Conservation (phyloP, 1,140 invertebrate species). For the Pogonus chalceus region DNA sequence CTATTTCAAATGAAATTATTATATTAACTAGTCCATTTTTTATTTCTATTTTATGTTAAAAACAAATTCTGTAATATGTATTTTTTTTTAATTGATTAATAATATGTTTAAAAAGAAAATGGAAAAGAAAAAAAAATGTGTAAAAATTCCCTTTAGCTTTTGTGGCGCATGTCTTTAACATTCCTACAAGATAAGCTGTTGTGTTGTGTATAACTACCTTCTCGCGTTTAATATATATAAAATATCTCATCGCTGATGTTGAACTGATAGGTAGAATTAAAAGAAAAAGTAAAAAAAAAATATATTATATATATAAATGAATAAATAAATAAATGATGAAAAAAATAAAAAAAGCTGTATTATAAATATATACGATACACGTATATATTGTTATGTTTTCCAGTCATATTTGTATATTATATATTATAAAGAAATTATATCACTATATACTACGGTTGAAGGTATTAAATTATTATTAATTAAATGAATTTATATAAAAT, state of each 20-base stretch:
- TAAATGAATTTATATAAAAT: conserved; percentile 24
- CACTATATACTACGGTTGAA: conserved; percentile 21
- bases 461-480: conserved; percentile 20
- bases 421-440: conserved; percentile 18
- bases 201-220: too few relatives aligned
- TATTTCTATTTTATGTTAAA: too few relatives aligned
- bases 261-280: not conserved
- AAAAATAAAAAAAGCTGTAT: not conserved
- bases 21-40: too few relatives aligned
- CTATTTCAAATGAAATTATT: too few relatives aligned
- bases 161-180: too few relatives aligned
- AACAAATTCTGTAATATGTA: too few relatives aligned
- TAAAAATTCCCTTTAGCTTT: too few relatives aligned
- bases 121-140: too few relatives aligned
- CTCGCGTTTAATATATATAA: too few relatives aligned
- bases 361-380: conserved; percentile 14
- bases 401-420: conserved; percentile 25
- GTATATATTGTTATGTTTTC: conserved; percentile 23
- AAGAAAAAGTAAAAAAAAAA: not conserved
- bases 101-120: too few relatives aligned
- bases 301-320: conserved; percentile 2
- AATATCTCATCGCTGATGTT: not conserved
- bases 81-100: too few relatives aligned
- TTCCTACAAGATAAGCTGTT: too few relatives aligned
- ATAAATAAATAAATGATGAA: not conserved